Conservation (phyloP, 1,140 invertebrate genomes). For the Zaprionus ghesquierei region DNA sequence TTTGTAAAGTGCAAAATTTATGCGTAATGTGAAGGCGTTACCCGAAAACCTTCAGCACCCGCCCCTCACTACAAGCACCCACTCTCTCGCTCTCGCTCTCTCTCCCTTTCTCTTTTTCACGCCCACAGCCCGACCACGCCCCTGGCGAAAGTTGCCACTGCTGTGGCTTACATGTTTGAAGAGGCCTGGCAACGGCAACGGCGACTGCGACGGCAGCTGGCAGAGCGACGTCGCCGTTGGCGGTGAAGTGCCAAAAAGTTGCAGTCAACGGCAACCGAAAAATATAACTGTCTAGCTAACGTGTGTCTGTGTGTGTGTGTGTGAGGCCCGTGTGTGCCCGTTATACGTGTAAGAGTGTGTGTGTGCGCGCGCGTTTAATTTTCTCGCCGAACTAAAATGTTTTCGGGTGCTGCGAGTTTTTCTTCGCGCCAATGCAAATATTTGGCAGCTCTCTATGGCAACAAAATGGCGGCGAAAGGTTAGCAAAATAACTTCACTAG, state of each 20-base stretch:
- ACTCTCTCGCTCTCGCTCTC: too few species aligned
- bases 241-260: conserved; percentile 73
- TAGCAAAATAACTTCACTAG: conserved; percentile 75
- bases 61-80: neutral
- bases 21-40: conserved; percentile 77
- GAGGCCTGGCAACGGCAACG: conserved; percentile 50
- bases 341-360: conserved; percentile 1
- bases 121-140: neutral
- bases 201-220: neutral
- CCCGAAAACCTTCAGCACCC: conserved; percentile 15
- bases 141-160: conserved; percentile 2
- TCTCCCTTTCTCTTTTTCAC: conserved; percentile 12
- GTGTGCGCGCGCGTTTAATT: conserved; percentile 64
- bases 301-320: conserved; percentile 2
- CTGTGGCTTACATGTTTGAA: conserved; percentile 70
- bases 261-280: conserved; percentile 63
- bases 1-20: conserved; percentile 81
- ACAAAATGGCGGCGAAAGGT: conserved; percentile 73
- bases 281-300: conserved; percentile 67
- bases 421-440: conserved; percentile 73
- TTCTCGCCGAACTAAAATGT: conserved; percentile 80
- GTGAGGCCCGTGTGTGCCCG: neutral
- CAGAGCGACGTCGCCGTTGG: conserved; percentile 13
- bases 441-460: conserved; percentile 62
- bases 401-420: conserved; percentile 46